Percentiles rank a stretch among this genome's conserved stretches.
Conservation (phyloP, 1,140 invertebrate genomes). For the Aphidius ervi region DNA sequence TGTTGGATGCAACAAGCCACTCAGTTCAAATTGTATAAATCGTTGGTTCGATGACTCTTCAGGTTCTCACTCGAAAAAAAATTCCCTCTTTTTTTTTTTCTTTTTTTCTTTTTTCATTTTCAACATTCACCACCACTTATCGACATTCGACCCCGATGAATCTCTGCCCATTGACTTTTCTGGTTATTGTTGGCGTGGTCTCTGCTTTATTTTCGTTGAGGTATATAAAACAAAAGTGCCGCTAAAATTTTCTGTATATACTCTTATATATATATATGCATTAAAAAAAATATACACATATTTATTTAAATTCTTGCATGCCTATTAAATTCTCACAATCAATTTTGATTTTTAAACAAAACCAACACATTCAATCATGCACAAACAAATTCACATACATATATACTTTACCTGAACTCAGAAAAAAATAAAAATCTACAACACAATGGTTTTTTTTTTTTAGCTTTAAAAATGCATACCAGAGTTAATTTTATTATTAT, state of each 20-base stretch:
- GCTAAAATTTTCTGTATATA: no score
- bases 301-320: no score
- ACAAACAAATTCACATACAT: no score
- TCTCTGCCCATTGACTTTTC: slow-evolving; percentile 16
- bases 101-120: slow-evolving; percentile 28
- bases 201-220: not conserved
- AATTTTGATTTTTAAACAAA: not conserved
- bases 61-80: slow-evolving; percentile 3
- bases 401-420: no score
- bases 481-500: not conserved
- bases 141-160: slow-evolving; percentile 21
- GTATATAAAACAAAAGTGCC: not conserved
- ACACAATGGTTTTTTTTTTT: no score
- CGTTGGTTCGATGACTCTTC: slow-evolving; percentile 22
- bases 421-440: no score
- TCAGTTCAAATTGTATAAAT: slow-evolving; percentile 17
- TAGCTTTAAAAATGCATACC: no score
- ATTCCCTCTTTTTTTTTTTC: not conserved
- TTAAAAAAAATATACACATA: no score
- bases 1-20: slow-evolving; percentile 11
- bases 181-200: not conserved
- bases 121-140: slow-evolving; percentile 22
- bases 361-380: no score
- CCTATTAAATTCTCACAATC: not conserved
- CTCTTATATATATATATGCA: no score